phyloP scores from a whole-genome alignment of 2,888 invertebrate species.

The Mesochorus sp. region DNA sequence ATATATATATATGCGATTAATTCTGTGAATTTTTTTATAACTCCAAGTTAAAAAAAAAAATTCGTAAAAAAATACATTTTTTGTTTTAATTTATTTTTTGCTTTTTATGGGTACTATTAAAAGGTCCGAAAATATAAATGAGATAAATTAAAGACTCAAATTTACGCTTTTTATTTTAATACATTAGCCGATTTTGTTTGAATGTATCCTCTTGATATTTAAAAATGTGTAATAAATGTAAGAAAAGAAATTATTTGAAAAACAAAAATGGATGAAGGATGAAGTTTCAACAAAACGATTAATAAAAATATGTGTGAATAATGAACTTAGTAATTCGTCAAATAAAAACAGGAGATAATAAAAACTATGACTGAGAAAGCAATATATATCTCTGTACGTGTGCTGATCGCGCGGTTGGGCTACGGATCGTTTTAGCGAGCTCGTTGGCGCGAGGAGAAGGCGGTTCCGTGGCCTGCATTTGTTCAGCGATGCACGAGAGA shows the following conservation, averaged over 20 bases:
- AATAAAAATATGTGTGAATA: neutral
- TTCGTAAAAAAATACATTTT: too few species aligned
- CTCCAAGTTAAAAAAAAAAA: neutral
- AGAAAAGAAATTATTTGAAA: too few species aligned
- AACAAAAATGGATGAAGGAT: neutral
- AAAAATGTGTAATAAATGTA: too few species aligned
- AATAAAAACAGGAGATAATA: neutral
- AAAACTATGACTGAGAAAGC: constrained; percentile 9
- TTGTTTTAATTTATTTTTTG: too few species aligned
- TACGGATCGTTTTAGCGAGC: constrained; percentile 35
- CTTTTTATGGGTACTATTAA: too few species aligned
- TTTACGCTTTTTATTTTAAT: too few species aligned
- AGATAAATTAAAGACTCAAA: too few species aligned
- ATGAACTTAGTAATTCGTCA: neutral
- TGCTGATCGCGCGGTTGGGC: constrained; percentile 14
- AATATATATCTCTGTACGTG: neutral
- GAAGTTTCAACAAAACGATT: neutral
- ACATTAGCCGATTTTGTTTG: too few species aligned
- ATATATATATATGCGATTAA: too few species aligned
- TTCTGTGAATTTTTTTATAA: constrained; percentile 4
- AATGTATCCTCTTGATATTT: too few species aligned
- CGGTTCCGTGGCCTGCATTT: constrained; percentile 70
- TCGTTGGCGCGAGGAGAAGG: constrained; percentile 58
- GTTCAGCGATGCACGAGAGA: constrained; percentile 70
- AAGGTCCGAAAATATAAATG: too few species aligned